Evolutionary conservation across 2,797 vertebrate species (phyloP).

Genomic region (Esox lucius): DNA sequence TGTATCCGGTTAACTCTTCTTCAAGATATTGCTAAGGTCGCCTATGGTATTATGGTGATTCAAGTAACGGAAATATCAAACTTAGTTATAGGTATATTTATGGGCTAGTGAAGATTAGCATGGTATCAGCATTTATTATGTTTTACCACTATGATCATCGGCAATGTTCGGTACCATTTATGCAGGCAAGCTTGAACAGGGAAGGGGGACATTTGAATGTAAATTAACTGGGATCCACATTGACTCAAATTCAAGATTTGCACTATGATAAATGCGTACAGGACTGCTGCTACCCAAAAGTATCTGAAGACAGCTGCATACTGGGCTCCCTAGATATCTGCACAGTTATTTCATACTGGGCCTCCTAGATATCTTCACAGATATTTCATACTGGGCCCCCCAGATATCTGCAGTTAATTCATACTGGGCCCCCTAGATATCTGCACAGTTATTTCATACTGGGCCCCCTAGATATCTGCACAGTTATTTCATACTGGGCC

Average conservation of each 20-base stretch:
- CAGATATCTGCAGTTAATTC: too few species aligned
- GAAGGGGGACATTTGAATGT: background rate
- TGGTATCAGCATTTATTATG: background rate
- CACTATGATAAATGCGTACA: too few species aligned
- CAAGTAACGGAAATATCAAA: conserved; percentile 3
- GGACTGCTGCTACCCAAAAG: too few species aligned
- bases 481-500: too few species aligned
- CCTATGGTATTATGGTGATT: background rate
- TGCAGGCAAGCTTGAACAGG: background rate
- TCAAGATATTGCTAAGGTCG: background rate
- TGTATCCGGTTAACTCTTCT: background rate
- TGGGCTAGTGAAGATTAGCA: background rate
- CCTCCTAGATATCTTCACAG: too few species aligned
- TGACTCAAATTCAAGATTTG: background rate
- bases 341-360: too few species aligned
- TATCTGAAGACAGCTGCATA: too few species aligned
- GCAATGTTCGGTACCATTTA: background rate
- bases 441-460: too few species aligned
- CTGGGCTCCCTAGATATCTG: too few species aligned
- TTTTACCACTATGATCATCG: background rate
- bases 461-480: too few species aligned
- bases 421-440: too few species aligned
- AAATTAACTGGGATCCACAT: background rate
- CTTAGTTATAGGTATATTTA: background rate
- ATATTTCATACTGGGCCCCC: too few species aligned